These are phyloP conservation scores for Tridacna gigas DNA, from an alignment of 2,888 invertebrate genomes.

Conservation along the genomic window DNA sequence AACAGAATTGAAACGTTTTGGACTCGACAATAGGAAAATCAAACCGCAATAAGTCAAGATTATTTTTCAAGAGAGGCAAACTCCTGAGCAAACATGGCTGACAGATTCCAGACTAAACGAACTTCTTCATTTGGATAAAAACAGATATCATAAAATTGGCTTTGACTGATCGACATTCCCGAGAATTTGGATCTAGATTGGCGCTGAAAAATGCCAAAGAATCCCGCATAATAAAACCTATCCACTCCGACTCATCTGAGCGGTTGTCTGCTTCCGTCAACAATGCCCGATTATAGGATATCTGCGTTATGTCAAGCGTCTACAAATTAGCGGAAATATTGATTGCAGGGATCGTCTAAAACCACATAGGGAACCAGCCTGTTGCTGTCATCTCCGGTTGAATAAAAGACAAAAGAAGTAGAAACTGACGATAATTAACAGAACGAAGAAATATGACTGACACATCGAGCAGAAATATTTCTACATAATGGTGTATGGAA, in stretches of 20 bases:
- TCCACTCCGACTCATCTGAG: constrained; percentile 19
- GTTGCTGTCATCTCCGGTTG: constrained; percentile 10
- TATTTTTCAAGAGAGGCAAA: too few species aligned
- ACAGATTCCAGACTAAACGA: background rate
- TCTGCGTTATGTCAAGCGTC: constrained; percentile 27
- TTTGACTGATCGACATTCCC: constrained; percentile 10
- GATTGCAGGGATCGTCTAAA: constrained; percentile 24
- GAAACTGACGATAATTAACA: too few species aligned
- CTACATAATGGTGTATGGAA: too few species aligned
- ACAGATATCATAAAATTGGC: constrained; percentile 16
- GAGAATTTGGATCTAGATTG: constrained; percentile 13
- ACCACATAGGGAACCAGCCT: constrained; percentile 11
- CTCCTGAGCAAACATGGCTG: background rate
- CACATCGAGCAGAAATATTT: too few species aligned
- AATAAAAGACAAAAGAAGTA: constrained; percentile 4
- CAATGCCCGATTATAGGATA: constrained; percentile 21
- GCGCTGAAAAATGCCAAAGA: background rate
- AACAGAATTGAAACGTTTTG: background rate
- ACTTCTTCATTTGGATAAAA: constrained; percentile 9
- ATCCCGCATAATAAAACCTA: constrained; percentile 16
- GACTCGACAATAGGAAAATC: background rate
- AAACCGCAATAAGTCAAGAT: background rate
- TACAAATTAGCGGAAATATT: constrained; percentile 28
- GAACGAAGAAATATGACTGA: too few species aligned
- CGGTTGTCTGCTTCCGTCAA: constrained; percentile 23